These are phyloP conservation scores for Gibbula magus DNA, from an alignment of 2,888 invertebrate genomes.

Conservation along the genomic window DNA sequence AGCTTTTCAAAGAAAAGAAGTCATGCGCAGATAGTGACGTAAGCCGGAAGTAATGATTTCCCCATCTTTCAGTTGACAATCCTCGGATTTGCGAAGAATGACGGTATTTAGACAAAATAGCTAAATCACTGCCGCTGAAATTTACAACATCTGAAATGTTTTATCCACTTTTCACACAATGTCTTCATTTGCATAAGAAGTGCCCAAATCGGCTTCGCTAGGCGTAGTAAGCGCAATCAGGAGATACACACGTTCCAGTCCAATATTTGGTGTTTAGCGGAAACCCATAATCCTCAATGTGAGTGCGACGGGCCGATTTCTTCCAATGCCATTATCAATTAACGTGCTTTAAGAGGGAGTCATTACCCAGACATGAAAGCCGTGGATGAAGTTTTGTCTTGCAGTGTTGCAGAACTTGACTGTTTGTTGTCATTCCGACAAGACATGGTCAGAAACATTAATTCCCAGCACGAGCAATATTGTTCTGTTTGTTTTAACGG, in stretches of 20 bases:
- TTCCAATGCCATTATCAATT: conserved; percentile 8
- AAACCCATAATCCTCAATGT: neutral
- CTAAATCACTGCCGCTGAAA: conserved; percentile 13
- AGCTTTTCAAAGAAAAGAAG: no score
- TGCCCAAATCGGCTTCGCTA: conserved; percentile 6
- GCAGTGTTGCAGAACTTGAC: neutral
- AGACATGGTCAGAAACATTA: conserved; percentile 15
- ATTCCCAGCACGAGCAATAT: conserved; percentile 13
- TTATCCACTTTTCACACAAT: conserved; percentile 2
- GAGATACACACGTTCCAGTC: conserved; percentile 1
- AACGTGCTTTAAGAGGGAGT: conserved; percentile 5
- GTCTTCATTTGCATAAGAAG: conserved; percentile 10
- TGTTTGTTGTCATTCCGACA: neutral
- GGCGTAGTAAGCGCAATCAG: conserved; percentile 8
- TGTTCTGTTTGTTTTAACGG: conserved; percentile 15
- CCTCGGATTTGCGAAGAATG: neutral
- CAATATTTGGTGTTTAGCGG: conserved; percentile 11
- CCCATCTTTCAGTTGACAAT: neutral
- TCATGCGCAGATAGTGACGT: neutral
- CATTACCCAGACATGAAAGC: conserved; percentile 5
- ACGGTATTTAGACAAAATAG: conserved; percentile 8
- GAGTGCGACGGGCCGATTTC: neutral
- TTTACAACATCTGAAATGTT: conserved; percentile 11
- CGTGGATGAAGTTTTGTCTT: neutral
- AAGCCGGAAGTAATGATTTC: neutral